A percentile compares a stretch with the other conserved stretches of the same genome.
These are phyloP conservation scores for Ophthalmolycus amberensis DNA, from an alignment of 2,113 vertebrate genomes.

Conservation along the genomic window DNA sequence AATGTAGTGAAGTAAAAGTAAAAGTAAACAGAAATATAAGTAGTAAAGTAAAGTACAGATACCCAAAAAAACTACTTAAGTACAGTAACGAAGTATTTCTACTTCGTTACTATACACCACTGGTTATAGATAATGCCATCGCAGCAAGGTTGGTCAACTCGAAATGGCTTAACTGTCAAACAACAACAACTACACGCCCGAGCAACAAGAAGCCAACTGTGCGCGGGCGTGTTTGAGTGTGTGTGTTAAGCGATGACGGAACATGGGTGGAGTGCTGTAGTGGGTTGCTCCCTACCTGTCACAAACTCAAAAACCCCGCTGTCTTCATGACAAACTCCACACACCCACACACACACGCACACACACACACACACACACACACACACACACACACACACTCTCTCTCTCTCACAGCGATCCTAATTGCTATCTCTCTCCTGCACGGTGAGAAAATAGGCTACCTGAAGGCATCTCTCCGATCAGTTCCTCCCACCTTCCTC, in stretches of 20 bases:
- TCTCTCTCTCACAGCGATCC: constrained; percentile 34
- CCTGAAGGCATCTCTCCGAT: constrained; percentile 65
- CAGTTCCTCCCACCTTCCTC: constrained; percentile 46
- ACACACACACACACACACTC: constrained; percentile 3
- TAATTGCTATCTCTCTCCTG: constrained; percentile 73
- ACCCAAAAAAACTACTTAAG: too few relatives aligned
- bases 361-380: constrained; percentile 15
- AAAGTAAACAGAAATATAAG: too few relatives aligned
- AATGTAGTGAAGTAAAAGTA: too few relatives aligned
- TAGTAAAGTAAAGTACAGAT: too few relatives aligned
- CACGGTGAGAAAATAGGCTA: constrained; percentile 70
- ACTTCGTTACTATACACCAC: too few relatives aligned
- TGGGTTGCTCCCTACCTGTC: constrained; percentile 43
- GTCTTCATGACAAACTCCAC: constrained; percentile 28
- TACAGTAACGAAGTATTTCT: too few relatives aligned
- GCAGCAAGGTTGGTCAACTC: constrained; percentile 27
- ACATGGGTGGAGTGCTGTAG: constrained; percentile 34
- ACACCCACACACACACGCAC: neutral
- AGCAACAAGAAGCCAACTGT: constrained; percentile 20
- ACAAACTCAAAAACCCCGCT: constrained; percentile 34
- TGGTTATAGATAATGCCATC: neutral
- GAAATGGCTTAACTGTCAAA: constrained; percentile 29
- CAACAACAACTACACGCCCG: constrained; percentile 11
- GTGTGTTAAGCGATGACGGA: constrained; percentile 54
- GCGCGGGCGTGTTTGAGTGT: neutral